phyloP scores from a whole-genome alignment of 2,888 invertebrate species.

The Watsonalla cultraria region DNA sequence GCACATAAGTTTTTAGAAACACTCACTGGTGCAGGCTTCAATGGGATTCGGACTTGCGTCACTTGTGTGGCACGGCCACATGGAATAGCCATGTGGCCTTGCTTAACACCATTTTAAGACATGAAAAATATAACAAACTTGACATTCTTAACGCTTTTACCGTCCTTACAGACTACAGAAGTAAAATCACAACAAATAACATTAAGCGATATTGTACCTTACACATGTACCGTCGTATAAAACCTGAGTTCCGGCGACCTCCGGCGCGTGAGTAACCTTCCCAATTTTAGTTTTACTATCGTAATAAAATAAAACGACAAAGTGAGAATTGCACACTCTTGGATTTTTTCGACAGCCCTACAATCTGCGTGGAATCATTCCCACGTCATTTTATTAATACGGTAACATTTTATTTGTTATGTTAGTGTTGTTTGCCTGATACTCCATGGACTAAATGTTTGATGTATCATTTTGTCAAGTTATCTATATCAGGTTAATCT shows the following conservation, averaged over 20 bases:
- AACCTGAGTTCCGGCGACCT: constrained; percentile 6
- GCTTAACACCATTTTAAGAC: too few relatives aligned
- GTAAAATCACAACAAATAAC: neutral
- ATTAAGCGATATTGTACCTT: neutral
- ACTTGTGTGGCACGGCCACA: too few relatives aligned
- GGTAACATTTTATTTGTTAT: neutral
- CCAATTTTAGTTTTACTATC: constrained; percentile 25
- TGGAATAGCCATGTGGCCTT: too few relatives aligned
- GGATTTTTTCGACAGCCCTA: constrained; percentile 10
- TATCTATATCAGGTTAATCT: too few relatives aligned
- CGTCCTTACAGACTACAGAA: too few relatives aligned
- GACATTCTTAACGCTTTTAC: too few relatives aligned
- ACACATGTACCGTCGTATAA: neutral
- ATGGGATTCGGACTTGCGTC: too few relatives aligned
- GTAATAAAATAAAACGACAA: constrained; percentile 6
- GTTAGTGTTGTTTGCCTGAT: neutral
- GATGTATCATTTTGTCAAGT: too few relatives aligned
- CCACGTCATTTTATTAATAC: neutral
- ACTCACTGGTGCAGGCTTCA: too few relatives aligned
- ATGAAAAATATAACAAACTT: too few relatives aligned
- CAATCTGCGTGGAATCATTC: neutral
- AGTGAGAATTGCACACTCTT: constrained; percentile 10
- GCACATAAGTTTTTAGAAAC: too few relatives aligned
- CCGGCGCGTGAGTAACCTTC: constrained; percentile 10
- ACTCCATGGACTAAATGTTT: neutral